Conservation (phyloP, 2,113 vertebrate genomes). For the human (Homo sapiens) region DNA sequence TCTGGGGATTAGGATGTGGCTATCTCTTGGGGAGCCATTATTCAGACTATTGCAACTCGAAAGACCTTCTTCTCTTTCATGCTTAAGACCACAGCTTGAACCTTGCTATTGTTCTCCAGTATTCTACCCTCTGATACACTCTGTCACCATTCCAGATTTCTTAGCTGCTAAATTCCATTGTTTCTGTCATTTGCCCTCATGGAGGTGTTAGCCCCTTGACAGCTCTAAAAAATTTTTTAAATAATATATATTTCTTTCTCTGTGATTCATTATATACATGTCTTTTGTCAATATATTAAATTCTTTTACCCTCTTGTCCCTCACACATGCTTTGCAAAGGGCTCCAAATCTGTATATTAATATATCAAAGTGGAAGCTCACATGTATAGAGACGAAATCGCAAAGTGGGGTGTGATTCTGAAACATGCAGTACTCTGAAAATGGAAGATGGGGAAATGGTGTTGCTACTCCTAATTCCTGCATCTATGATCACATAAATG, state of each 20-base stretch:
- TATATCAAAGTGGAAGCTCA: neutral
- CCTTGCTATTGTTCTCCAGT: too few species aligned
- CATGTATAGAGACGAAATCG: neutral
- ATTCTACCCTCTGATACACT: too few species aligned
- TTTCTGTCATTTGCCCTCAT: neutral
- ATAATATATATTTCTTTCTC: neutral
- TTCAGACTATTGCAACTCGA: too few species aligned
- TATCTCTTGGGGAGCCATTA: too few species aligned
- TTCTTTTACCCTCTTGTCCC: neutral
- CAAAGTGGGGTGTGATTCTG: neutral
- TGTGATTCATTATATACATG: neutral
- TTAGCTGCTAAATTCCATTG: neutral
- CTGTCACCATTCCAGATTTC: too few species aligned
- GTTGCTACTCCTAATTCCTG: neutral
- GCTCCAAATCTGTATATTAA: neutral
- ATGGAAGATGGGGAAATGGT: neutral
- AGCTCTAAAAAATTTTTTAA: neutral
- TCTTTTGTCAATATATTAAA: neutral
- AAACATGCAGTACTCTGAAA: neutral
- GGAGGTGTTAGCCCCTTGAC: neutral
- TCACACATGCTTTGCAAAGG: neutral
- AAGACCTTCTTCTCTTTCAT: too few species aligned
- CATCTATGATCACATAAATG: too few species aligned
- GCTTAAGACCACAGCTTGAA: too few species aligned
- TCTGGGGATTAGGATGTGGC: too few species aligned